phyloP scores from a whole-genome alignment of 2,888 invertebrate species.

The Allacma fusca region DNA sequence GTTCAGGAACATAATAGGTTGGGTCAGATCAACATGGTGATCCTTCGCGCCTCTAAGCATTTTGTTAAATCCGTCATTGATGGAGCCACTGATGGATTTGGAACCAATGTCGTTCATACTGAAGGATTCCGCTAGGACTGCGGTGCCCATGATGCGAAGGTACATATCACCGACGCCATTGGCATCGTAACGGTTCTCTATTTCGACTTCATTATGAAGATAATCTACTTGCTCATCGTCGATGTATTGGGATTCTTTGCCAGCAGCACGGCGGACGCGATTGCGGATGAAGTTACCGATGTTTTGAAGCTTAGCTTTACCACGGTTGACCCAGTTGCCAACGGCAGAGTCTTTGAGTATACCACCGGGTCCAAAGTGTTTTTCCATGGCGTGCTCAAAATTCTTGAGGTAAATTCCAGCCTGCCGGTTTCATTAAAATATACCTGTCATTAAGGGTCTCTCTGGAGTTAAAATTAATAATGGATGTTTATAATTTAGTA shows the following conservation, averaged over 20 bases:
- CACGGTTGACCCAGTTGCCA: conserved; percentile 66
- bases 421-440: conserved; percentile 62
- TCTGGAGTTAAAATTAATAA: too few relatives aligned
- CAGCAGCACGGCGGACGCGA: background rate
- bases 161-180: conserved; percentile 70
- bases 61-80: conserved; percentile 69
- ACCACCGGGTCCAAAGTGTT: conserved; percentile 78
- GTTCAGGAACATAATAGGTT: conserved; percentile 76
- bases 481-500: too few relatives aligned
- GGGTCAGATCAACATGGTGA: conserved; percentile 64
- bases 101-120: conserved; percentile 52
- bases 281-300: conserved; percentile 63
- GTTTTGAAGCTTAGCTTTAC: conserved; percentile 62
- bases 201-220: conserved; percentile 50
- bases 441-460: too few relatives aligned
- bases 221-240: conserved; percentile 48
- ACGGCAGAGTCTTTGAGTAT: conserved; percentile 67
- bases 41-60: conserved; percentile 74
- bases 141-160: conserved; percentile 85
- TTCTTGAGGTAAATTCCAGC: conserved; percentile 79
- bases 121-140: conserved; percentile 76
- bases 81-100: conserved; percentile 67
- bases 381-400: conserved; percentile 77
- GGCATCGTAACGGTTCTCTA: conserved; percentile 28
- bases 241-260: background rate